These are phyloP conservation scores for Temnothorax curvispinosus DNA, from an alignment of 1,140 invertebrate genomes.

Conservation along the genomic window DNA sequence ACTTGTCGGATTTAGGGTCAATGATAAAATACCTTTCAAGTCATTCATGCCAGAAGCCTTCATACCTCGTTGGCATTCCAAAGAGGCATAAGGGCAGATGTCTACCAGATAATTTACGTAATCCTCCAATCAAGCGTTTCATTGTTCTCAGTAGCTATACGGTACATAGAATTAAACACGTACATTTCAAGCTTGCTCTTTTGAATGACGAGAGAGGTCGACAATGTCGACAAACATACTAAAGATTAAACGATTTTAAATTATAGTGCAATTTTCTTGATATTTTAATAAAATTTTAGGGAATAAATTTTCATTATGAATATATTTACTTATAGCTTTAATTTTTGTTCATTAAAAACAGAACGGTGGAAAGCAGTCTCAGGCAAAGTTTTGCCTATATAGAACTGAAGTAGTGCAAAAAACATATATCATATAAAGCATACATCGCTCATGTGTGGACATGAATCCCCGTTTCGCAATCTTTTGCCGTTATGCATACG, in stretches of 20 bases:
- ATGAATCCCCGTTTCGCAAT: not conserved
- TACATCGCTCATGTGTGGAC: not conserved
- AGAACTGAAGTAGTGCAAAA: not conserved
- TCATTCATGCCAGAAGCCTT: constrained; percentile 24
- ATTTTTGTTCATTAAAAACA: not conserved
- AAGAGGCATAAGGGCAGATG: constrained; percentile 35
- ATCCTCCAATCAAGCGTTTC: constrained; percentile 73
- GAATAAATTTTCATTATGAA: not conserved
- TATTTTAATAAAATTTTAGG: not conserved
- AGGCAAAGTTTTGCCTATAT: not conserved
- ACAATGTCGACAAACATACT: not conserved
- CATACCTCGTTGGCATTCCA: constrained; percentile 31
- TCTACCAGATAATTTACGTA: constrained; percentile 73
- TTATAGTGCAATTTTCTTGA: not conserved
- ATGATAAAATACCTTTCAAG: constrained; percentile 46
- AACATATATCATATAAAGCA: not conserved
- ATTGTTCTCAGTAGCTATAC: constrained; percentile 69
- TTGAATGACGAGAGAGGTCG: not conserved
- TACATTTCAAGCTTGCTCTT: not conserved
- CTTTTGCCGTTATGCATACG: not conserved
- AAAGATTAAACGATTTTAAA: not conserved
- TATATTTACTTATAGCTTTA: not conserved
- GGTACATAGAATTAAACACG: constrained; percentile 43
- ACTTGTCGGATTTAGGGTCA: constrained; percentile 47
- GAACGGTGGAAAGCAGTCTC: not conserved